Evolutionary conservation across 1,140 invertebrate genomes (phyloP).

Genomic region (Oncopodura yosiiana): DNA sequence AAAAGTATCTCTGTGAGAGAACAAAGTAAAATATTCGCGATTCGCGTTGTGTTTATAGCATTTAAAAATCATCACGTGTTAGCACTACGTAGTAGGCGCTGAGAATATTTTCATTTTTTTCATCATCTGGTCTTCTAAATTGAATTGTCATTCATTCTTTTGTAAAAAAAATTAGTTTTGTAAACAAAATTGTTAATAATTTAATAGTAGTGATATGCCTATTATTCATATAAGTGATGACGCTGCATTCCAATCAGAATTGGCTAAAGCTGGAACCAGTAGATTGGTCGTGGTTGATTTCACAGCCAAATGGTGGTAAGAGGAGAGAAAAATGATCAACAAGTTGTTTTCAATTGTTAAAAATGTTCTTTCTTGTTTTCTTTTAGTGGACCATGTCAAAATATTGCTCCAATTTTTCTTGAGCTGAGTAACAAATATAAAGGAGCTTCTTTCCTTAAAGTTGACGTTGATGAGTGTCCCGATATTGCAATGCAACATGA

Average conservation of each 20-base stretch:
- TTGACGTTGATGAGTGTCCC: conserved; percentile 81
- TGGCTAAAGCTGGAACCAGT: conserved; percentile 26
- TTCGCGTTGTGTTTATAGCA: too few relatives aligned
- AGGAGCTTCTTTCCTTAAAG: conserved; percentile 80
- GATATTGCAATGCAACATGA: conserved; percentile 73
- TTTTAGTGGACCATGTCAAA: conserved; percentile 87
- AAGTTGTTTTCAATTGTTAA: not conserved
- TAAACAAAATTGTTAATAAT: too few relatives aligned
- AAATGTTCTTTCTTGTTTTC: conserved; percentile 22
- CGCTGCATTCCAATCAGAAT: not conserved
- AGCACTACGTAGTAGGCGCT: too few relatives aligned
- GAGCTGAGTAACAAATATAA: conserved; percentile 67
- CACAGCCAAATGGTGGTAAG: conserved; percentile 65
- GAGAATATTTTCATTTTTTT: too few relatives aligned
- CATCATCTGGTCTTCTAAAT: too few relatives aligned
- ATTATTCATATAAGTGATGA: too few relatives aligned
- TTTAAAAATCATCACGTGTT: too few relatives aligned
- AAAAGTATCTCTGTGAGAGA: too few relatives aligned
- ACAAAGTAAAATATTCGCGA: too few relatives aligned
- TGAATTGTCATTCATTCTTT: too few relatives aligned
- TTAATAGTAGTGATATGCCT: too few relatives aligned
- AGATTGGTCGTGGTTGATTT: conserved; percentile 89
- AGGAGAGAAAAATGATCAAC: not conserved
- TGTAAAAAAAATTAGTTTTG: too few relatives aligned
- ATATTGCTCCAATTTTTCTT: conserved; percentile 82